Base-by-base conservation (phyloP, 2,888 invertebrate species). In the Polymixis flavicincta region DNA sequence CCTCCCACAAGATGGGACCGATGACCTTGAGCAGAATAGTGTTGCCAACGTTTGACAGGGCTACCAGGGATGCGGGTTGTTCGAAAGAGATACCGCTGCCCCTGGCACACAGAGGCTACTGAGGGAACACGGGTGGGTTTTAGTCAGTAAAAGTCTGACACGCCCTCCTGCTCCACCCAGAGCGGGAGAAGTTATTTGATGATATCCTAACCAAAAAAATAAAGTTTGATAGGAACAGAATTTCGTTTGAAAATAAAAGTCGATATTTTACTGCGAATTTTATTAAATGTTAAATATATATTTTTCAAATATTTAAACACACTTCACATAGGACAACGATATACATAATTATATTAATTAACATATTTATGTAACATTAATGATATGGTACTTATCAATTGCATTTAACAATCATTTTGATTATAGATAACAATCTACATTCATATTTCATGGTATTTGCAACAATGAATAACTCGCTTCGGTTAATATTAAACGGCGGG, bases 351-450 rank as follows among this genome's bases (percentile, higher is more conserved):
- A 83, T 75, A 76, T 61, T 85, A 67, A 88, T 88, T 89, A 83
- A 83, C 88, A 88, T 83, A 64, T 64, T 81, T 89, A 89, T 90
- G 87, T 89, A 90, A 91, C 87, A 87, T 90, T 90, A 90, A 90
- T 94, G 94, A 93, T 93, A 94, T 94, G 93, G 89, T 92, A 91
- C 81, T 85, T 83, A 85, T 85, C 89, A 88, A 88, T 89, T 87
- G 86, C 80, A 85, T 86, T 81, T 70, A 85, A 78, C 84, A 88
- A 85, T 87, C 55, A 25, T 75, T 80, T 78, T 78, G 65, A 70
- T 70, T 28, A 74, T 75, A 78, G 14, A 59, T 75, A 83, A 81
- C 82, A 75, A 71, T 78, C 52, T 25, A 71, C 25, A 55, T 71
- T 63, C 25, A 57, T 67, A 71, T 65, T 76, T 68, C n/a, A 71